Evolutionary conservation across 2,888 invertebrate genomes (phyloP).

Genomic region (Amblyteles armatorius): DNA sequence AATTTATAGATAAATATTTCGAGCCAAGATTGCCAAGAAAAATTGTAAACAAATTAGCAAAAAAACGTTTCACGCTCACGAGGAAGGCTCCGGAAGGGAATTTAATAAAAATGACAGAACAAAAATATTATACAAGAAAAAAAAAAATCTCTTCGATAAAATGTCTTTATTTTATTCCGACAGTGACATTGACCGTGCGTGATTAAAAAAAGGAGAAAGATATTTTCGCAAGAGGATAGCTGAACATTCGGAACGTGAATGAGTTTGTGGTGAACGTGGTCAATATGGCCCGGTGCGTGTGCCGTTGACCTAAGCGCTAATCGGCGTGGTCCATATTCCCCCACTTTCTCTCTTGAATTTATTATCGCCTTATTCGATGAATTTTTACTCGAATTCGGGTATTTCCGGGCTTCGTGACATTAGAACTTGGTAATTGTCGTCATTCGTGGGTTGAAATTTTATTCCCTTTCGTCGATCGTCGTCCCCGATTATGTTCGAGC

Average conservation of each 20-base stretch:
- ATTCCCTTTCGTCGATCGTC: slow-evolving; percentile 9
- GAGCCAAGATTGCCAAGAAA: too few relatives aligned
- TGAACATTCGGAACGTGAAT: neutral
- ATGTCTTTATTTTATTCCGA: neutral
- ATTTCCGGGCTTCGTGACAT: neutral
- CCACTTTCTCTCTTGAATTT: neutral
- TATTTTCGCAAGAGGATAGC: neutral
- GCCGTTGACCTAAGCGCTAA: too few relatives aligned
- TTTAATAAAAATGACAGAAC: too few relatives aligned
- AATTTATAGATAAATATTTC: too few relatives aligned
- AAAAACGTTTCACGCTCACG: too few relatives aligned
- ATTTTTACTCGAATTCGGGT: neutral
- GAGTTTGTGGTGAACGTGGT: too few relatives aligned
- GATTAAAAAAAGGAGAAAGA: neutral
- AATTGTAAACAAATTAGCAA: too few relatives aligned
- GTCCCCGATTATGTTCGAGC: slow-evolving; percentile 17
- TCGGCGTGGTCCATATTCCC: too few relatives aligned
- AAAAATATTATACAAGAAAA: neutral
- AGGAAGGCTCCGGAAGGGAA: too few relatives aligned
- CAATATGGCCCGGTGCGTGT: too few relatives aligned
- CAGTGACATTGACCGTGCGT: neutral
- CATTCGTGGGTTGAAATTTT: neutral
- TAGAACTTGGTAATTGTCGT: neutral
- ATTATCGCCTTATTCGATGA: neutral
- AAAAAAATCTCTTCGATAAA: neutral